phyloP scores from a whole-genome alignment of 2,888 invertebrate genomes.

The Oithona nana region DNA sequence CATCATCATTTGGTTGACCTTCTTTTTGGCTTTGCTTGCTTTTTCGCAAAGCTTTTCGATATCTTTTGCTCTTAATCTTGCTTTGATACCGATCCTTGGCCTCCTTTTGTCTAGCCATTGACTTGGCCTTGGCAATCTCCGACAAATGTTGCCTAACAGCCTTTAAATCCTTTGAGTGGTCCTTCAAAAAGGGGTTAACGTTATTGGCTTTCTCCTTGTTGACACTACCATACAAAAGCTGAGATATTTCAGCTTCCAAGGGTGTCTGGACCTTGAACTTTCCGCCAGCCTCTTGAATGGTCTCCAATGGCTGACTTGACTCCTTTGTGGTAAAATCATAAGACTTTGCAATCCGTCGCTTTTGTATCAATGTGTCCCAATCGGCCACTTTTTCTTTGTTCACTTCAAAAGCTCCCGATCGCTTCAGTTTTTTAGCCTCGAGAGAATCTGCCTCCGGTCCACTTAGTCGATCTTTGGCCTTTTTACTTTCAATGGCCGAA shows the following conservation, averaged over 20 bases:
- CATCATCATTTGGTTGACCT: neutral
- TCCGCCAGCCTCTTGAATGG: neutral
- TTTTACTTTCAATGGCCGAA: neutral
- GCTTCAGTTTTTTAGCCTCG: neutral
- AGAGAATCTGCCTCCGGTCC: neutral
- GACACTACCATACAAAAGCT: neutral
- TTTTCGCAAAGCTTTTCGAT: neutral
- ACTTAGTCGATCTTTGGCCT: neutral
- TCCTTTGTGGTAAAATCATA: neutral
- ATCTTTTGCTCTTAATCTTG: neutral
- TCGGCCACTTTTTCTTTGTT: neutral
- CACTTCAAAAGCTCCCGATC: neutral
- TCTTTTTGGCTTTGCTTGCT: neutral
- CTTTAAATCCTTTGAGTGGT: neutral
- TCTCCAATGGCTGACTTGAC: neutral
- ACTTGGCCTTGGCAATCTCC: neutral
- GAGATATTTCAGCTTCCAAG: neutral
- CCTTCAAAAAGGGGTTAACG: neutral
- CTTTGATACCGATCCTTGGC: neutral
- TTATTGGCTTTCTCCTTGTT: neutral
- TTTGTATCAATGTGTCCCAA: neutral
- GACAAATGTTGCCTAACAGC: neutral
- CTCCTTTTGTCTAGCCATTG: neutral
- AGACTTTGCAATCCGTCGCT: neutral
- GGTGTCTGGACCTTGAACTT: neutral